Evolutionary conservation across 2,113 vertebrate species (phyloP).

Genomic region (Lanius collurio): DNA sequence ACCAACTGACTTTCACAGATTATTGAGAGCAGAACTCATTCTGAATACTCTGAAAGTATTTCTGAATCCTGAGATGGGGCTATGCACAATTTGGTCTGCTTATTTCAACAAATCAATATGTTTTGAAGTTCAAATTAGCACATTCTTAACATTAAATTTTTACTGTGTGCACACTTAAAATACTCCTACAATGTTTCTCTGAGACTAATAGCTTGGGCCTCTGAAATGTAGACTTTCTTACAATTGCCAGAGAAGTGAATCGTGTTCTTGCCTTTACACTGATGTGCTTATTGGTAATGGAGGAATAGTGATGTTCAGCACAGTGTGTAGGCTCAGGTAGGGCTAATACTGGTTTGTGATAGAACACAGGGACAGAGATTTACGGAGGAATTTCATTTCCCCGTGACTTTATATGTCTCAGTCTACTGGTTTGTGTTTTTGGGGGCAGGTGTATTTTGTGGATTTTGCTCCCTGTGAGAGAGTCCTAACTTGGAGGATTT

Average conservation of each 20-base stretch:
- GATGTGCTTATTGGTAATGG: not conserved
- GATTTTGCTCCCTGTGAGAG: not conserved
- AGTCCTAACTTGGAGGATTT: not conserved
- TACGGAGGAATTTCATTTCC: not conserved
- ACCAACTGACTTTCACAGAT: not conserved
- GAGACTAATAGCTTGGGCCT: not conserved
- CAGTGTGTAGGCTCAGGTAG: not conserved
- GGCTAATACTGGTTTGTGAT: not conserved
- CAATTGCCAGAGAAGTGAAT: not conserved
- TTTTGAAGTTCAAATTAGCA: not conserved
- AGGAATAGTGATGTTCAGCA: not conserved
- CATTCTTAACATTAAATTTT: not conserved
- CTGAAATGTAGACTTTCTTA: not conserved
- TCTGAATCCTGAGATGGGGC: not conserved
- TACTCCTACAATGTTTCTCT: not conserved
- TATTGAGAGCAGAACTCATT: not conserved
- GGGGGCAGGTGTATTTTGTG: not conserved
- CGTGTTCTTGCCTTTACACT: not conserved
- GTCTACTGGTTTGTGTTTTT: not conserved
- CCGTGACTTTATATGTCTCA: not conserved
- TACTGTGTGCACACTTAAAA: not conserved
- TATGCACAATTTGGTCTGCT: not conserved
- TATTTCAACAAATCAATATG: not conserved
- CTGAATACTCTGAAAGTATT: not conserved
- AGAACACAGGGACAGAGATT: not conserved